A percentile compares a stretch with the other conserved stretches of the same genome.
Conservation (phyloP, 2,113 vertebrate genomes). For the Sinosuthora webbiana region DNA sequence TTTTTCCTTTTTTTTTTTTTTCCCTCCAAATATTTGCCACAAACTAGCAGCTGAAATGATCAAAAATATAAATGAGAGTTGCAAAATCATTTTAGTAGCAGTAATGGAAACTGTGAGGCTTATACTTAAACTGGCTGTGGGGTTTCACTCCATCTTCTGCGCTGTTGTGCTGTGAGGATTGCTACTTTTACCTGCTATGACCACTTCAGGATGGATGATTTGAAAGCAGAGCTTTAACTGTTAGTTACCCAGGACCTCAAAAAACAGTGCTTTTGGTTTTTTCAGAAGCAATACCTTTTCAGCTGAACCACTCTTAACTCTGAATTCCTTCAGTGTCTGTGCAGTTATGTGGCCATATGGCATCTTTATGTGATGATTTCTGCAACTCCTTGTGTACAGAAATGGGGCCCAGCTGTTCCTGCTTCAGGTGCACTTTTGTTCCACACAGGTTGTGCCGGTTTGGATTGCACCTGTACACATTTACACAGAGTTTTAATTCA, state of each 20-base stretch:
- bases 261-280: background rate
- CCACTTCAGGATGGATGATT: background rate
- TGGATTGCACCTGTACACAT: background rate
- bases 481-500: background rate
- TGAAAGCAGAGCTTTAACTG: background rate
- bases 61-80: conserved; percentile 13
- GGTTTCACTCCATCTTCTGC: background rate
- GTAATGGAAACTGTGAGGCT: conserved; percentile 29
- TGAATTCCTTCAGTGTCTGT: background rate
- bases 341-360: background rate
- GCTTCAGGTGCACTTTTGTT: background rate
- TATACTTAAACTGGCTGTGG: background rate
- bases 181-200: background rate
- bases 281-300: background rate
- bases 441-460: background rate
- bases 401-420: background rate
- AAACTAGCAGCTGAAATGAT: background rate
- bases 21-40: background rate
- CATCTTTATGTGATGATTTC: background rate
- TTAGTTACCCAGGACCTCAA: background rate
- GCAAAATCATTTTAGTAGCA: conserved; percentile 15
- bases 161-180: background rate
- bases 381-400: background rate
- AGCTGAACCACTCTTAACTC: background rate
- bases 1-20: background rate